Base-by-base conservation (phyloP, 2,888 invertebrate species). In the Aplocera efformata region DNA sequence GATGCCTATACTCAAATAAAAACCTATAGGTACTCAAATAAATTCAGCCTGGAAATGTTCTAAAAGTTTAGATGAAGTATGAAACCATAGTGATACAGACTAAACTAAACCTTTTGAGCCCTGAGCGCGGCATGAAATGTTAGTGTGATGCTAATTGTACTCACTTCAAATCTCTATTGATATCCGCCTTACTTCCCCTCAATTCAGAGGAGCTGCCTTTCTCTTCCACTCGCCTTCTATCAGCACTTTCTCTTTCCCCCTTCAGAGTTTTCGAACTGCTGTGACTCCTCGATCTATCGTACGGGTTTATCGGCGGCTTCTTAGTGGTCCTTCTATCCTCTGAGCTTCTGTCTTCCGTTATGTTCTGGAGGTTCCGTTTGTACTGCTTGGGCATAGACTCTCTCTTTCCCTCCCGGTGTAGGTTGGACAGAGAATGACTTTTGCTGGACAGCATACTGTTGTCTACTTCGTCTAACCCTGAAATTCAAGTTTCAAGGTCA, bases 341-440 rank as follows among this genome's bases (percentile, higher is more conserved):
- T 0, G 86, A 84, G 49, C 83, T 84, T 50, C 82, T 80, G 31
- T 82, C 78, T 58, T 91, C 91, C 0, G 90, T 88, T 38, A 91
- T 91, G 44, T 91, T 90, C 52, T 91, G 90, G 3, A 91, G 75
- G 51, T 91, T 91, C 13, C 90, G 67, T 48, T 81, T 84, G 39
- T 84, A 72, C 36, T 76, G 82, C 1, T 69, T 73, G 10, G 73
- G 63, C 0, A 81, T 79, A 0, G 79, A 79, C 36, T 76, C 77
- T 7, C 60, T 58, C 21, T 73, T 74, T 1, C 77, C 81, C 32
- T 77, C 76, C 48, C 72, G 68, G n/a, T 76, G 72, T 0, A 86
- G 57, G 37, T 84, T 89, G 1, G 85, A 77, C 10, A 89, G 48
- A 0, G 88, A 88, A 53, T 82, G 80, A 50, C 88, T 88, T 35